phyloP scores from a whole-genome alignment of 2,888 invertebrate genomes.

The Drosophila suboccidentalis region DNA sequence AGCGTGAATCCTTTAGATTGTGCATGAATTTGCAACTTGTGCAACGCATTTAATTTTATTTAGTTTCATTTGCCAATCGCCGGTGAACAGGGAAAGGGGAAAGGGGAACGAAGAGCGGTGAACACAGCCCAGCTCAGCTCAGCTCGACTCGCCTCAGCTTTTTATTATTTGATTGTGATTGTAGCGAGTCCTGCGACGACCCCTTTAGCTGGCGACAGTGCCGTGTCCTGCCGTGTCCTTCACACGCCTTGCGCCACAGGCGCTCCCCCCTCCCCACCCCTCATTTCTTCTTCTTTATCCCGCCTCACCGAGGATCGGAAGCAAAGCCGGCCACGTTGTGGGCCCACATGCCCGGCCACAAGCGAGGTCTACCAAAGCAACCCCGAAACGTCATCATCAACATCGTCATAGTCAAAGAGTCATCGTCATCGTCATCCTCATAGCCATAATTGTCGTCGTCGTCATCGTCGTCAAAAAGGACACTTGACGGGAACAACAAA shows the following conservation, averaged over 20 bases:
- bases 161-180: slow-evolving; percentile 37
- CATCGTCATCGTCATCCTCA: slow-evolving; percentile 45
- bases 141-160: slow-evolving; percentile 2
- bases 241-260: slow-evolving; percentile 66
- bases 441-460: slow-evolving; percentile 42
- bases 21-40: slow-evolving; percentile 74
- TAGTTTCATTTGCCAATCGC: slow-evolving; percentile 78
- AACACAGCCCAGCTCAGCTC: background rate
- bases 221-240: slow-evolving; percentile 56
- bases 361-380: slow-evolving; percentile 84
- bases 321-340: slow-evolving; percentile 78
- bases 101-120: background rate
- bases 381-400: slow-evolving; percentile 68
- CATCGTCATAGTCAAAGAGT: slow-evolving; percentile 1
- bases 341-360: slow-evolving; percentile 83
- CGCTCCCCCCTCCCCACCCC: slow-evolving; percentile 9
- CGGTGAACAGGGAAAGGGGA: slow-evolving; percentile 9
- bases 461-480: slow-evolving; percentile 68
- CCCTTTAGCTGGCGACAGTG: slow-evolving; percentile 42
- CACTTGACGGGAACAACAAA: slow-evolving; percentile 80
- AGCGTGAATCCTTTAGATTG: slow-evolving; percentile 79
- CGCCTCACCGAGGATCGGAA: slow-evolving; percentile 66
- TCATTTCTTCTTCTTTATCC: background rate
- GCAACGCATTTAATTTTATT: slow-evolving; percentile 77
- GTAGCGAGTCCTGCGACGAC: slow-evolving; percentile 29